Base-by-base conservation (phyloP, 2,888 invertebrate genomes). In the Phoronis australis region DNA sequence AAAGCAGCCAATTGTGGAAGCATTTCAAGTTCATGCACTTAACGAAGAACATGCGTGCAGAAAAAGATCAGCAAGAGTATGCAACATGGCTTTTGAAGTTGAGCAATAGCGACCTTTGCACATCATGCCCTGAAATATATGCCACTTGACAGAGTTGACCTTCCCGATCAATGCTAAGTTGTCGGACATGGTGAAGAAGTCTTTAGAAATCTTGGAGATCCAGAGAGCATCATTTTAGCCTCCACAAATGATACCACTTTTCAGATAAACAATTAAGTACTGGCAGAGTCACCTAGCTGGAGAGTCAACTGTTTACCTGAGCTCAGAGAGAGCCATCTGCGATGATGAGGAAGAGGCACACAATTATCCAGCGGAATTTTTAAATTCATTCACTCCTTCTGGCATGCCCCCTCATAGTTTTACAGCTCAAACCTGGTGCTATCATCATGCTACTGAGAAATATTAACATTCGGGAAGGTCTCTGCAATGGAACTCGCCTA, bases 221-320 rank as follows among this genome's bases (percentile, higher is more conserved):
- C 43, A 42, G 52, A 56, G 38, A 23, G 56, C 45, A 52, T 57
- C 42, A 62, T 66, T 50, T 40, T 64, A 23, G 52, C 55, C 4
- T 40, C 60, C 9, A 58, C 42, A 39, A 61, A 59, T 42, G 44
- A 58, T 3, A 18, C 21, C 12, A 49, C 51, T 12, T 25, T 47
- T 20, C 22, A 27, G 15, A 47, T 57, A 23, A 58, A 57, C 37
- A 26, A 45, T 3, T 21, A 27, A 25, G 31, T 55, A n/a, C 44
- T 52, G 31, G 27, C 48, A 18, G 4, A 31, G 20, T 37, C 56
- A 23, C 51, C 41, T n/a, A 6, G 55, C 47, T 15, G 31, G n/a
- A n/a, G 27, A 20, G 23, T 37, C 26, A 23, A 5, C 40, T 27
- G 39, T 22, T 23, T 50, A 31, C 37, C 22, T 37, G 21, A 45